A percentile compares a stretch with the other conserved stretches of the same genome.
Evolutionary conservation across 2,113 vertebrate genomes (phyloP).

Genomic region (Parus major): DNA sequence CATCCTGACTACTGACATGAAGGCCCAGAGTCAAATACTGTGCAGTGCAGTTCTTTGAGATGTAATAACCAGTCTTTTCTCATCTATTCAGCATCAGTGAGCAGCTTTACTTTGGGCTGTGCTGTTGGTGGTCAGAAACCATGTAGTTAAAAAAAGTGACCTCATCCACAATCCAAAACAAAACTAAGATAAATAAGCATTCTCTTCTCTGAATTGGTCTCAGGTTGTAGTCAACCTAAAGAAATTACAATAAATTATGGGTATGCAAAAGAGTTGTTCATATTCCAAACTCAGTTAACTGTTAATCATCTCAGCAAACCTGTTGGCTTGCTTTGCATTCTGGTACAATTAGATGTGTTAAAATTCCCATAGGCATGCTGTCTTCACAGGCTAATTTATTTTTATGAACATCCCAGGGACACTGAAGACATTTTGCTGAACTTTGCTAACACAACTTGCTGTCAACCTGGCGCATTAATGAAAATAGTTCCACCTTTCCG

Average conservation of each 20-base stretch:
- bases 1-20: neutral
- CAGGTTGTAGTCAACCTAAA: neutral
- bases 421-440: conserved; percentile 17
- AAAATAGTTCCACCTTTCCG: conserved; percentile 4
- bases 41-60: neutral
- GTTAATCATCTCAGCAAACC: conserved; percentile 54
- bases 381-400: conserved; percentile 51
- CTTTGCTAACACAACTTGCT: conserved; percentile 30
- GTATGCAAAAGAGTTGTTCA: conserved; percentile 23
- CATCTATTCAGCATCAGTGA: neutral
- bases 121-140: neutral
- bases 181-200: neutral
- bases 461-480: conserved; percentile 8
- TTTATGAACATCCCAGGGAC: conserved; percentile 28
- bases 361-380: conserved; percentile 28
- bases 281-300: conserved; percentile 49
- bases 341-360: conserved; percentile 2
- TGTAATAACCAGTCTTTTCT: neutral
- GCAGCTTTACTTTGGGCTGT: neutral
- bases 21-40: neutral
- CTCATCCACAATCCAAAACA: neutral
- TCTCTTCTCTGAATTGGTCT: neutral
- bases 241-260: neutral
- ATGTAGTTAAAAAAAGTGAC: neutral
- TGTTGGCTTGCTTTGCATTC: conserved; percentile 39